phyloP scores from a whole-genome alignment of 2,797 vertebrate genomes.

The Sciurus vulgaris region DNA sequence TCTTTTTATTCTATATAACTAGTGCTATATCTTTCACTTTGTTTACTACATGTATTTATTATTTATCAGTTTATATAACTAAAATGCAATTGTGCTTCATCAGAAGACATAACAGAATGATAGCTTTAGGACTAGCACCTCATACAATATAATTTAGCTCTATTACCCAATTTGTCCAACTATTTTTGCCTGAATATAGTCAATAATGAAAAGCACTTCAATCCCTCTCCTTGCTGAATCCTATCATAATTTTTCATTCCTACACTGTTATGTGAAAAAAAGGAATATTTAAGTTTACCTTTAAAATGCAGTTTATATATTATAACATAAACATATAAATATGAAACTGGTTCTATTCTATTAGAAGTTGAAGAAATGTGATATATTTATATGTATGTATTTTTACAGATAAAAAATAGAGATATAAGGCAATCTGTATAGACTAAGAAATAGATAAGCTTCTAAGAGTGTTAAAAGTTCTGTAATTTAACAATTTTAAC shows the following conservation, averaged over 20 bases:
- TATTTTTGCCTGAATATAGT: slow-evolving; percentile 79
- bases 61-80: slow-evolving; percentile 78
- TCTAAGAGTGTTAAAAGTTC: slow-evolving; percentile 11
- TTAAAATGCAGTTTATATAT: slow-evolving; percentile 75
- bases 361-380: slow-evolving; percentile 47
- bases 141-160: slow-evolving; percentile 83
- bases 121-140: slow-evolving; percentile 78
- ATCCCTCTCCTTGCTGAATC: slow-evolving; percentile 79
- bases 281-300: slow-evolving; percentile 69
- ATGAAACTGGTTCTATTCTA: not conserved
- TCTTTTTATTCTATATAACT: slow-evolving; percentile 47
- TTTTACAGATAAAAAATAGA: not conserved
- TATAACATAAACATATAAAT: slow-evolving; percentile 17
- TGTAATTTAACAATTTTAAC: not conserved
- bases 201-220: slow-evolving; percentile 84
- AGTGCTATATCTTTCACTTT: slow-evolving; percentile 46
- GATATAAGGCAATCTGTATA: not conserved
- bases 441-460: not conserved
- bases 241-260: slow-evolving; percentile 80
- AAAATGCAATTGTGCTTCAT: slow-evolving; percentile 82
- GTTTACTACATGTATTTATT: slow-evolving; percentile 69
- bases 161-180: slow-evolving; percentile 83
- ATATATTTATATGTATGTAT: not conserved
- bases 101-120: slow-evolving; percentile 82
- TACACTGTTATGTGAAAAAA: slow-evolving; percentile 14